Percentiles rank a stretch among this genome's conserved stretches.
Evolutionary conservation across 2,113 vertebrate genomes (phyloP).

Genomic region (Erythrolamprus reginae): DNA sequence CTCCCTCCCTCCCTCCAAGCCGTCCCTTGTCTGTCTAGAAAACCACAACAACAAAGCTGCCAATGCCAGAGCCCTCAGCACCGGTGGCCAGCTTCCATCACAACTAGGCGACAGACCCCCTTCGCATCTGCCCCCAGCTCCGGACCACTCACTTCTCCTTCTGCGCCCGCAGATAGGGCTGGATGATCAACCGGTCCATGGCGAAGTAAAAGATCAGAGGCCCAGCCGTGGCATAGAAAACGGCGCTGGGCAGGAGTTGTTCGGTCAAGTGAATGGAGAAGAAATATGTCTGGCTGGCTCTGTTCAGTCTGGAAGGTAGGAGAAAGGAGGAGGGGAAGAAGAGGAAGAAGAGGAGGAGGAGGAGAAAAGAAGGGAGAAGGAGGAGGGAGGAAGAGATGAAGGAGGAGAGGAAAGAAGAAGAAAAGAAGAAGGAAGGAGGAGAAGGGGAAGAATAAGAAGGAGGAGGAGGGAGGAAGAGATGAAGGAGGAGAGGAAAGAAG

Average conservation of each 20-base stretch:
- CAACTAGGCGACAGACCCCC: neutral
- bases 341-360: too few species aligned
- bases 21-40: neutral
- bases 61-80: neutral
- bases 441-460: too few species aligned
- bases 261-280: constrained; percentile 97
- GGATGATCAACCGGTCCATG: constrained; percentile 89
- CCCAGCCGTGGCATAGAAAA: constrained; percentile 96
- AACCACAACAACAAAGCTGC: neutral
- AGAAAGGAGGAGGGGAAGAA: too few species aligned
- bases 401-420: too few species aligned
- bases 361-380: too few species aligned
- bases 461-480: too few species aligned
- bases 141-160: constrained; percentile 86
- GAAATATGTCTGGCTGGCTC: constrained; percentile 97
- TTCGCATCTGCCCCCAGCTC: neutral
- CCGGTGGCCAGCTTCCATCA: neutral
- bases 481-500: too few species aligned
- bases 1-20: neutral
- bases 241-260: constrained; percentile 91
- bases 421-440: too few species aligned
- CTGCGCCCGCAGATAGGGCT: constrained; percentile 88
- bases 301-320: constrained; percentile 78
- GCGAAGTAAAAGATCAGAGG: constrained; percentile 90
- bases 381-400: too few species aligned